Conservation (phyloP, 2,113 vertebrate genomes). For the Pseudorectes ferrugineus region DNA sequence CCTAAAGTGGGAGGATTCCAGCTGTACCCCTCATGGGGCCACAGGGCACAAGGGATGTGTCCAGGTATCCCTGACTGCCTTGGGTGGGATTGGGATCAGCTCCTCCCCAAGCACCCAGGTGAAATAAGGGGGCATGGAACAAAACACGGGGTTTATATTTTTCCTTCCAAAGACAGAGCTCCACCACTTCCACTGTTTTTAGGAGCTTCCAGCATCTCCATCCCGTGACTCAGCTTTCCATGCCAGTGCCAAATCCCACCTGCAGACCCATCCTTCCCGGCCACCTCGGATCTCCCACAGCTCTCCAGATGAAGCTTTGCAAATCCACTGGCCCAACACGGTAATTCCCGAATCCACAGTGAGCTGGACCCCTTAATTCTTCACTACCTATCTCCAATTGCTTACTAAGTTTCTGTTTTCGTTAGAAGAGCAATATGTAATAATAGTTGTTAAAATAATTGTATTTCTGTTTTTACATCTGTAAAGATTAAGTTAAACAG, state of each 20-base stretch:
- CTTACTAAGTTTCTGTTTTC: constrained; percentile 41
- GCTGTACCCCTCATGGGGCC: rapidly evolving
- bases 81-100: not conserved
- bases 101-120: not conserved
- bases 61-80: rapidly evolving
- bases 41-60: not conserved
- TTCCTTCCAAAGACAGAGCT: not conserved
- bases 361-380: not conserved
- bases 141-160: not conserved
- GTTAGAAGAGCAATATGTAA: constrained; percentile 67
- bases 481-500: constrained; percentile 75
- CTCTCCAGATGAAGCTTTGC: not conserved
- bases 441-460: constrained; percentile 74
- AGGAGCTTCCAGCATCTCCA: not conserved
- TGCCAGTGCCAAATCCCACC: not conserved
- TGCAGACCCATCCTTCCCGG: not conserved
- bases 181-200: not conserved
- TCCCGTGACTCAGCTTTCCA: not conserved
- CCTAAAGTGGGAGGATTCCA: not conserved
- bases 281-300: not conserved
- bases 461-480: constrained; percentile 78
- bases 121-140: not conserved
- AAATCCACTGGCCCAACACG: not conserved
- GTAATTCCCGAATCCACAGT: not conserved
- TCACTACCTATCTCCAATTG: not conserved